Percentiles rank a stretch among this genome's conserved stretches.
Evolutionary conservation across 2,797 vertebrate species (phyloP).

Genomic region (Capromys pilorides): DNA sequence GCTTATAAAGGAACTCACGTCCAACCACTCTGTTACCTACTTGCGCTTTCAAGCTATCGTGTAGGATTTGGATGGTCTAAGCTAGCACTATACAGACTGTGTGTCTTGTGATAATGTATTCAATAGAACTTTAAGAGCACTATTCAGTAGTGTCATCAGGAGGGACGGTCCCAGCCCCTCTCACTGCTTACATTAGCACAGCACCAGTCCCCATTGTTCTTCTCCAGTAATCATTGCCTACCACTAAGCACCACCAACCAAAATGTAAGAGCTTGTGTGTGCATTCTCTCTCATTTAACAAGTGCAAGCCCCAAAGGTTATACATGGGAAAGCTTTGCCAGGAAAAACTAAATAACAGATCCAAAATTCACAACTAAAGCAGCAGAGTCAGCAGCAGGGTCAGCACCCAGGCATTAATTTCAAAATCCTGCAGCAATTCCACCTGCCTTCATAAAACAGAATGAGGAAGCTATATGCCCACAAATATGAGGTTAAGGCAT

Average conservation of each 20-base stretch:
- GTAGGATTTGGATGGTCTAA: background rate
- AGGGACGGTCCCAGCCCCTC: background rate
- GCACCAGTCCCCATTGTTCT: background rate
- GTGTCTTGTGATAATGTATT: background rate
- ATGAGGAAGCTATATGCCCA: background rate
- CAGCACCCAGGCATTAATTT: background rate
- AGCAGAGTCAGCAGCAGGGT: background rate
- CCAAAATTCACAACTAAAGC: background rate
- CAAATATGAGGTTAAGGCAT: background rate
- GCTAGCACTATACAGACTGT: background rate
- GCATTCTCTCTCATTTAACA: background rate
- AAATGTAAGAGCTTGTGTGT: rapidly evolving
- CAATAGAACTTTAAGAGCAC: background rate
- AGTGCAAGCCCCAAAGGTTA: background rate
- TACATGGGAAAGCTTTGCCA: background rate
- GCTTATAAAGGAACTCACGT: background rate
- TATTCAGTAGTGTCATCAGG: background rate
- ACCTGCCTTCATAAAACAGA: background rate
- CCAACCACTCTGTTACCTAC: background rate
- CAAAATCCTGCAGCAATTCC: background rate
- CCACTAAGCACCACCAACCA: background rate
- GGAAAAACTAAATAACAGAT: background rate
- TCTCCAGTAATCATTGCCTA: background rate
- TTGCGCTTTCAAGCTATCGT: background rate
- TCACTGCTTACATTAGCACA: background rate